A percentile compares a stretch with the other conserved stretches of the same genome.
These are phyloP conservation scores for Paramormyrops kingsleyae DNA, from an alignment of 2,113 vertebrate species.

Conservation along the genomic window DNA sequence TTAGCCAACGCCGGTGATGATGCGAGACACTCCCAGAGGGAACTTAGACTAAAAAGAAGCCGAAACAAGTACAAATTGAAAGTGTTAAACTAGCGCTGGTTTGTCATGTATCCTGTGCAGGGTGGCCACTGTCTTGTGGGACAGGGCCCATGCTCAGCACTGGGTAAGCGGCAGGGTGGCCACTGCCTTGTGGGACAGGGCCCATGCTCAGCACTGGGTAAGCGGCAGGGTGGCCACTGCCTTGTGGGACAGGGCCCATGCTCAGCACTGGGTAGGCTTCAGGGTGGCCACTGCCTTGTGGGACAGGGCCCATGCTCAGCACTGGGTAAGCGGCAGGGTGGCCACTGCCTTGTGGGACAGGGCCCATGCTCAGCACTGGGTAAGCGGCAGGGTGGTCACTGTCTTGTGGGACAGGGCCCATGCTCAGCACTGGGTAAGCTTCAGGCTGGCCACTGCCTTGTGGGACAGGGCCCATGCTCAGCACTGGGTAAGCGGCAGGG, in stretches of 20 bases:
- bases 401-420: neutral
- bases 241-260: neutral
- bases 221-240: neutral
- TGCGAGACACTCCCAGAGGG: neutral
- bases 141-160: too few relatives aligned
- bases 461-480: too few relatives aligned
- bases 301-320: too few relatives aligned
- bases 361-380: too few relatives aligned
- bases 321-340: too few relatives aligned
- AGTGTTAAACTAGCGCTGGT: neutral
- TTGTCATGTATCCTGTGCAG: neutral
- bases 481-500: too few relatives aligned
- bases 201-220: too few relatives aligned
- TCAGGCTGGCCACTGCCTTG: neutral
- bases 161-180: too few relatives aligned
- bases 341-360: too few relatives aligned
- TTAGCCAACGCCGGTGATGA: neutral
- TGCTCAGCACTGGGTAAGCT: neutral
- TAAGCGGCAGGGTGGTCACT: neutral
- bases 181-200: too few relatives aligned
- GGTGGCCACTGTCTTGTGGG: neutral
- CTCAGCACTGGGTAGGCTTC: neutral
- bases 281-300: neutral
- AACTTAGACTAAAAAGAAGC: neutral
- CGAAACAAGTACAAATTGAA: neutral